Evolutionary conservation across 1,140 invertebrate genomes (phyloP), one percentile per base, ranked within the genome.

Genomic region (Megalopta genalis): DNA sequence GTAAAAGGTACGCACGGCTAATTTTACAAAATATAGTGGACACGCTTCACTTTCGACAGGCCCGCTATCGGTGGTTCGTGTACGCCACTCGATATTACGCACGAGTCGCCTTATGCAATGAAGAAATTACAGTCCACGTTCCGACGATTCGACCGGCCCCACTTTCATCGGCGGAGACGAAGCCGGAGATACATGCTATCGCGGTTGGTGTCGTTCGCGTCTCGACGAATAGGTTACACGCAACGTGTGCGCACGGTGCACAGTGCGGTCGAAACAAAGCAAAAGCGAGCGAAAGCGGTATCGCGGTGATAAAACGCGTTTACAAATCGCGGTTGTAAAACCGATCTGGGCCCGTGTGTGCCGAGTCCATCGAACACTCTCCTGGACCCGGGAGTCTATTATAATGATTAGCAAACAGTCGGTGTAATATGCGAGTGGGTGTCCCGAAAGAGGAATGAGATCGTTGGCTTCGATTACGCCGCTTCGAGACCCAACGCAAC

Each of bases 401-500:
- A 18, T n/a, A 57, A n/a, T 57, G 54, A 57, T 57, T 57, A n/a
- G 27, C 25, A 63, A 63, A 37, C 27, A 63, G 25, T 16, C 27
- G 27, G 5, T 5, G 14, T 16, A 37, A 63, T 63, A 7, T 5
- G 25, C 60, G 27, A 63, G 27, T 37, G 60, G 60, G 25, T 63
- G 60, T 63, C 60, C 60, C 60, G 27, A 64, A 64, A 42, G 32
- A 77, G 60, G 66, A 49, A 27, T 39, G 54, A 25, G 27, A 62
- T 46, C 73, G 64, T 27, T 46, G 64, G 18, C 25, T 25, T 69
- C 65, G 54, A 69, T 62, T 32, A 42, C 9, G 27, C 4, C 10
- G 2, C 25, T 52, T 52, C 25, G 16, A 18, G 46, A 39, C 37
- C 27, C 49, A 52, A 70, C 66, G 75, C 70, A 76, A 76, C 66